These are phyloP conservation scores for Parapristionchus giblindavisi DNA, from an alignment of 2,888 invertebrate genomes.

Conservation along the genomic window DNA sequence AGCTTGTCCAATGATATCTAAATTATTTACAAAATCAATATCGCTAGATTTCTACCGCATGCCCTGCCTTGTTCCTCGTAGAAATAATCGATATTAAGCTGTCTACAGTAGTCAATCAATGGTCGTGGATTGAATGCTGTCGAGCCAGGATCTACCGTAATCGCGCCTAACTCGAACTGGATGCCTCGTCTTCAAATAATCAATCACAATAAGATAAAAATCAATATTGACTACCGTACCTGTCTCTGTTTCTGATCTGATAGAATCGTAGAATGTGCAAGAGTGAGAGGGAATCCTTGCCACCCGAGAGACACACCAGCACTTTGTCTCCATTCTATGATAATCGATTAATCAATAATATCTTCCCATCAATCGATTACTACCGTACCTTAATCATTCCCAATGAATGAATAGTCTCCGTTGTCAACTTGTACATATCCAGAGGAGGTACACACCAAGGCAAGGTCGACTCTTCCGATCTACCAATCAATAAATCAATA, in stretches of 20 bases:
- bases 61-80: slow-evolving; percentile 78
- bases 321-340: slow-evolving; percentile 79
- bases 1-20: slow-evolving; percentile 75
- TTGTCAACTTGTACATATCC: slow-evolving; percentile 79
- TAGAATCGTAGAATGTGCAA: slow-evolving; percentile 86
- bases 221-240: slow-evolving; percentile 63
- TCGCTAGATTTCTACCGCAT: not conserved
- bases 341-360: not conserved
- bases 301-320: slow-evolving; percentile 85
- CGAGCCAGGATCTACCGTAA: slow-evolving; percentile 81
- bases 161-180: slow-evolving; percentile 79
- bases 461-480: slow-evolving; percentile 29
- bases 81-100: slow-evolving; percentile 81
- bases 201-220: not conserved
- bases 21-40: not conserved
- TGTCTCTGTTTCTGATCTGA: slow-evolving; percentile 76
- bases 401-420: slow-evolving; percentile 53
- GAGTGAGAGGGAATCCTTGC: slow-evolving; percentile 84
- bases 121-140: slow-evolving; percentile 76
- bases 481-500: slow-evolving; percentile 14
- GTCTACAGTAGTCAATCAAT: slow-evolving; percentile 81
- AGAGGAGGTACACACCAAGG: slow-evolving; percentile 83
- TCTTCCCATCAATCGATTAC: not conserved
- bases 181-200: slow-evolving; percentile 74
- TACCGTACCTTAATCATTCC: slow-evolving; percentile 52